phyloP scores from a whole-genome alignment of 2,113 vertebrate genomes.

The Hyla sarda region DNA sequence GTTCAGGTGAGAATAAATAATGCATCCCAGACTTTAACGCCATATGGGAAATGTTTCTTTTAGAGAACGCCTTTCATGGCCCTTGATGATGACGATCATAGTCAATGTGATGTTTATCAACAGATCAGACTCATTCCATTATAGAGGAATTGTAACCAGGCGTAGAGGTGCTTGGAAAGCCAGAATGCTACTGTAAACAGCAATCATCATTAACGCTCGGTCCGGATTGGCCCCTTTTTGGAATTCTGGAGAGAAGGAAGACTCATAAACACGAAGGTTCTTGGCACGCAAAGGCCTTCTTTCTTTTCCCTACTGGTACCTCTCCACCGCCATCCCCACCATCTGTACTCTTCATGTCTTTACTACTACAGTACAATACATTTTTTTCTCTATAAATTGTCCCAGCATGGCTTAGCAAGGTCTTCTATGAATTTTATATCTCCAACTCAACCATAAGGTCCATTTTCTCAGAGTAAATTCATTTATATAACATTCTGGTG shows the following conservation, averaged over 20 bases:
- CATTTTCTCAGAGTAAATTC: no score
- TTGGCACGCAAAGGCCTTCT: background rate
- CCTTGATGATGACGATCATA: background rate
- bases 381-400: no score
- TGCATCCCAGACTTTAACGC: background rate
- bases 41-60: constrained; percentile 3
- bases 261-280: background rate
- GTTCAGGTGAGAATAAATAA: background rate
- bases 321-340: background rate
- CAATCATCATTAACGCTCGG: background rate
- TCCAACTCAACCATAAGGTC: no score
- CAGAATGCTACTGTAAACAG: background rate
- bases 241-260: background rate
- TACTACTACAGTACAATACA: no score
- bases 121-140: background rate
- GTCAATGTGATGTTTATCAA: background rate
- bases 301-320: background rate
- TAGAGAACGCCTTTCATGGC: background rate
- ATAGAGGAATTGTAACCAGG: constrained; percentile 10
- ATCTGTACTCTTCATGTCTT: background rate
- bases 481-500: no score
- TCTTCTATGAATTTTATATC: no score
- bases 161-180: background rate
- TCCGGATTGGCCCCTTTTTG: background rate
- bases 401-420: no score